Conservation (phyloP, 1,140 invertebrate genomes). For the Drosophila navojoa region DNA sequence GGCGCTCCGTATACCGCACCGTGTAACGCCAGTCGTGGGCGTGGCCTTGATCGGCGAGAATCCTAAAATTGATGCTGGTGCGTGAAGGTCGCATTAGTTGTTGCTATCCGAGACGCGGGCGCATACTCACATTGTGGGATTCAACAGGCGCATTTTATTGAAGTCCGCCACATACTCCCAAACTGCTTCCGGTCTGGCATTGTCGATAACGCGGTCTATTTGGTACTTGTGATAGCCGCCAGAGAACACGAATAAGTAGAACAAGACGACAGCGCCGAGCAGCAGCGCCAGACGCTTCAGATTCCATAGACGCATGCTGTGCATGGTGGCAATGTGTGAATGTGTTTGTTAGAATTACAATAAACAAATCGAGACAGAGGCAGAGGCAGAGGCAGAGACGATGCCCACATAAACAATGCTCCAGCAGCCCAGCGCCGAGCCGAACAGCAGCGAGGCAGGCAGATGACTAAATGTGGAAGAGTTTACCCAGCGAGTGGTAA, state of each 20-base stretch:
- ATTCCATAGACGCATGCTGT: constrained; percentile 65
- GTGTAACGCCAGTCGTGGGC: constrained; percentile 89
- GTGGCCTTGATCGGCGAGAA: constrained; percentile 87
- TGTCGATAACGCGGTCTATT: constrained; percentile 84
- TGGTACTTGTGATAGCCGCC: constrained; percentile 73
- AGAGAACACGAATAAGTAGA: constrained; percentile 71
- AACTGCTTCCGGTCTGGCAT: constrained; percentile 86
- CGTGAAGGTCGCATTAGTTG: background rate
- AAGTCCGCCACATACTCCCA: constrained; percentile 91
- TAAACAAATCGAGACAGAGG: constrained; percentile 49
- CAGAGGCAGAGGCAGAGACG: background rate
- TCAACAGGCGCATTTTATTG: constrained; percentile 88
- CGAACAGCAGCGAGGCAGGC: constrained; percentile 24
- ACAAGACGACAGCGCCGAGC: constrained; percentile 44
- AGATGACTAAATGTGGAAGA: constrained; percentile 35
- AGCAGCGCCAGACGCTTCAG: constrained; percentile 61
- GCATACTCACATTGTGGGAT: constrained; percentile 87
- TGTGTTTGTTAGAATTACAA: constrained; percentile 60
- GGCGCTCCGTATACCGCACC: constrained; percentile 87
- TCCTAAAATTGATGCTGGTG: constrained; percentile 86
- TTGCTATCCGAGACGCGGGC: background rate
- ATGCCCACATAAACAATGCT: constrained; percentile 24
- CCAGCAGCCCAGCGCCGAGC: constrained; percentile 17
- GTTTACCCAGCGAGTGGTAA: constrained; percentile 3
- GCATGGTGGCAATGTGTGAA: constrained; percentile 49